These are phyloP conservation scores for Peromyscus eremicus DNA, from an alignment of 2,797 vertebrate genomes.

Conservation along the genomic window DNA sequence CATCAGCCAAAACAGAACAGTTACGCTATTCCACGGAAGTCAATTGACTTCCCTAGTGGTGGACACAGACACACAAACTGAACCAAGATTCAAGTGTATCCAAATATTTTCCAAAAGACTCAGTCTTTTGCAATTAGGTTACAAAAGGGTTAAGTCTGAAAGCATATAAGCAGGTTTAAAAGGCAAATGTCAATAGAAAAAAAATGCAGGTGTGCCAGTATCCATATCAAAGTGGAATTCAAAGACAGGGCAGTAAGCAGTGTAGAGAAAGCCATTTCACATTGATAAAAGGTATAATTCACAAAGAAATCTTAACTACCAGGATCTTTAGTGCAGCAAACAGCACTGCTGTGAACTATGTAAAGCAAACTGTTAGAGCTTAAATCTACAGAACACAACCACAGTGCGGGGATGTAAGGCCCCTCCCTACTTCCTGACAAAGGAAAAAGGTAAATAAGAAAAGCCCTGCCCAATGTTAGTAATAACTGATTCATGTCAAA, in stretches of 20 bases:
- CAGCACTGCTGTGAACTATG: neutral
- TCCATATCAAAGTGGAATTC: constrained; percentile 44
- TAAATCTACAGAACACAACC: constrained; percentile 21
- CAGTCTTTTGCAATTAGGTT: neutral
- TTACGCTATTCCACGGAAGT: neutral
- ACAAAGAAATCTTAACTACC: constrained; percentile 58
- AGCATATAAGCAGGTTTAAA: neutral
- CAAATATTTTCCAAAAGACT: constrained; percentile 16
- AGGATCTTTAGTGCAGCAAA: constrained; percentile 48
- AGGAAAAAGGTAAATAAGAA: constrained; percentile 6
- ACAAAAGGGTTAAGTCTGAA: constrained; percentile 52
- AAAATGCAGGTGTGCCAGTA: constrained; percentile 30
- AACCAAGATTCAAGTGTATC: neutral
- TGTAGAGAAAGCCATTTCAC: constrained; percentile 51
- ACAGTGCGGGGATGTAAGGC: neutral
- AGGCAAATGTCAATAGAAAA: constrained; percentile 54
- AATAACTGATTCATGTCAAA: neutral
- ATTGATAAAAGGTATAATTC: constrained; percentile 62
- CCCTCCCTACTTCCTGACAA: neutral
- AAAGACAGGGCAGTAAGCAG: constrained; percentile 46
- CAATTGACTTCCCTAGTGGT: neutral
- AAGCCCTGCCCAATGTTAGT: neutral
- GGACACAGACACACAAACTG: neutral
- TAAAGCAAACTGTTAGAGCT: constrained; percentile 45
- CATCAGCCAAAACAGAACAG: neutral